Conservation (phyloP, 92 coral and sea anemone genomes). For the Galaxea fascicularis region DNA sequence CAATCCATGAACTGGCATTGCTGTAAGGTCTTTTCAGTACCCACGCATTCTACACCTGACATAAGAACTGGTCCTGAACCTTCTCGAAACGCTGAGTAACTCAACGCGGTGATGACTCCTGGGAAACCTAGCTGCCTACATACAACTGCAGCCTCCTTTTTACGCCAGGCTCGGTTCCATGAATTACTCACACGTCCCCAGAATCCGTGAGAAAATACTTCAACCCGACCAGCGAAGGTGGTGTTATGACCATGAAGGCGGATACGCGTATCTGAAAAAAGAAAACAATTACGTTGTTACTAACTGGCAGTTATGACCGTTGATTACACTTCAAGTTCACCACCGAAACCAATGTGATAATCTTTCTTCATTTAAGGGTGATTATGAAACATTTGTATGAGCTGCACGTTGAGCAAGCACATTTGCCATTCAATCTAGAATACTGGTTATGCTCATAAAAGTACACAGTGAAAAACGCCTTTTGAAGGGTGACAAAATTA, state of each 20-base stretch:
- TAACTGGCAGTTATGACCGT: too few relatives aligned
- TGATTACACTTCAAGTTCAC: too few relatives aligned
- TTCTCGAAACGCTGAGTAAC: constrained; percentile 15
- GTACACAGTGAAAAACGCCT: too few relatives aligned
- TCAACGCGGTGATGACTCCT: constrained; percentile 9
- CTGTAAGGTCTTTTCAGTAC: constrained; percentile 19
- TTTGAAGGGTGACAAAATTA: too few relatives aligned
- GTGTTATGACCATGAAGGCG: constrained; percentile 17
- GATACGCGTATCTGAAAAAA: not conserved
- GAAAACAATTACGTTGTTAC: not conserved
- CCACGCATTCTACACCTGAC: constrained; percentile 3
- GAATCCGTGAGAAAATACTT: constrained; percentile 25
- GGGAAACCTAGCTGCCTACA: constrained; percentile 32
- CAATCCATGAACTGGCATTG: not conserved
- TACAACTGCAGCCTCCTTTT: constrained; percentile 28
- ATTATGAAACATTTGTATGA: too few relatives aligned
- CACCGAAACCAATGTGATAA: too few relatives aligned
- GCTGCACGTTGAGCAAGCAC: too few relatives aligned
- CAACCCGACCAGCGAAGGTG: constrained; percentile 29
- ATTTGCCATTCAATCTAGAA: too few relatives aligned
- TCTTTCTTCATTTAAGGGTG: too few relatives aligned
- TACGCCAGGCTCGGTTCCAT: not conserved
- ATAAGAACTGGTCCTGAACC: constrained; percentile 16
- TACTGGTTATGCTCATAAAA: too few relatives aligned
- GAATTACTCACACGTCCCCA: constrained; percentile 14